Conservation (phyloP, 2,113 vertebrate genomes). For the Callocephalon fimbriatum region DNA sequence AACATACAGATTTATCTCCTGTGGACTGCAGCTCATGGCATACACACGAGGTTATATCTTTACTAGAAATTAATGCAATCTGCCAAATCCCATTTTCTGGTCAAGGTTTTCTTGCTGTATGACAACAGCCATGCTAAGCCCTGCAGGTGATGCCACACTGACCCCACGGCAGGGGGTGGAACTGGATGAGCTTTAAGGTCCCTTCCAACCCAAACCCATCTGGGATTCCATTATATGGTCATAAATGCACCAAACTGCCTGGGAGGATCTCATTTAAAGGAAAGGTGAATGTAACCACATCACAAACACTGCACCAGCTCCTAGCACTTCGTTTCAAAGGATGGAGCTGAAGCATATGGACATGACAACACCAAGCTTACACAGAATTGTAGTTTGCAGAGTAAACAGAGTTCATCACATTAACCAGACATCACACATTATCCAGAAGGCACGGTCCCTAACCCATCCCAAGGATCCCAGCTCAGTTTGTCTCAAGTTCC, state of each 20-base stretch:
- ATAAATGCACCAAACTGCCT: accelerated
- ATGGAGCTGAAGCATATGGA: neutral
- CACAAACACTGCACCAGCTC: neutral
- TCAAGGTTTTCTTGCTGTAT: neutral
- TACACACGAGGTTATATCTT: neutral
- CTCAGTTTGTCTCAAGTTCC: neutral
- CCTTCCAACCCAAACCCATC: too few species aligned
- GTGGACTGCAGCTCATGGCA: neutral
- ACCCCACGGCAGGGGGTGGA: neutral
- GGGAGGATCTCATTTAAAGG: neutral
- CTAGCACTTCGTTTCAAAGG: neutral
- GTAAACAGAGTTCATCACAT: neutral
- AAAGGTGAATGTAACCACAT: neutral
- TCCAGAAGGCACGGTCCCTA: neutral
- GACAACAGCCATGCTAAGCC: neutral
- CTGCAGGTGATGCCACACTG: neutral
- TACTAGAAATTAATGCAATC: neutral
- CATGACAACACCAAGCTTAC: neutral
- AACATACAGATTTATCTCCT: neutral
- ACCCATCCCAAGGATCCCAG: neutral
- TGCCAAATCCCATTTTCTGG: neutral
- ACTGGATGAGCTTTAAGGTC: neutral
- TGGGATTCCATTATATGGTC: neutral
- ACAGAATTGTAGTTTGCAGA: neutral
- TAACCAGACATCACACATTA: neutral